phyloP scores from a whole-genome alignment of 2,888 invertebrate species.

The Agonopterix heracliana region DNA sequence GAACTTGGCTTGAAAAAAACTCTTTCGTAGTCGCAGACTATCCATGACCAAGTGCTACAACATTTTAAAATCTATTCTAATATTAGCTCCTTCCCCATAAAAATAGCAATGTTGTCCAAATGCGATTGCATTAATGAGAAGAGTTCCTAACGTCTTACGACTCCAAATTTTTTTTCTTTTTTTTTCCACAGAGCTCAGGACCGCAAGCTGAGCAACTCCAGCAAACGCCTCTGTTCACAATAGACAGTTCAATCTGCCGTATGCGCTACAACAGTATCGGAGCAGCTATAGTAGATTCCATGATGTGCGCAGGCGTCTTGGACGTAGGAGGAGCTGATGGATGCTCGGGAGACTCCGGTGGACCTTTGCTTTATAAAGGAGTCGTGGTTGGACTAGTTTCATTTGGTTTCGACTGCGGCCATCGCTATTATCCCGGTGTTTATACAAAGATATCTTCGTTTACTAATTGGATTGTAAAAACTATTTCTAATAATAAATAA shows the following conservation, averaged over 20 bases:
- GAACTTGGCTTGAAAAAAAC: too few relatives aligned
- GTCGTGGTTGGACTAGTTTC: constrained; percentile 61
- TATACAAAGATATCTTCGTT: constrained; percentile 62
- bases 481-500: constrained; percentile 45
- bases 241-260: constrained; percentile 46
- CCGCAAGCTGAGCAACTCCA: constrained; percentile 58
- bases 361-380: constrained; percentile 61
- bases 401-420: constrained; percentile 62
- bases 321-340: constrained; percentile 59
- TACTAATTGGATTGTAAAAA: constrained; percentile 60
- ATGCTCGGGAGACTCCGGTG: constrained; percentile 66
- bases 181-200: constrained; percentile 40
- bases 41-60: too few relatives aligned
- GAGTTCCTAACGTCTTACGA: too few relatives aligned
- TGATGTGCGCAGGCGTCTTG: constrained; percentile 60
- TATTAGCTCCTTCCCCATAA: too few relatives aligned
- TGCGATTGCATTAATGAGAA: too few relatives aligned
- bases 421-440: constrained; percentile 59
- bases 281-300: constrained; percentile 50
- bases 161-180: not conserved
- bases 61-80: too few relatives aligned
- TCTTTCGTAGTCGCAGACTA: too few relatives aligned
- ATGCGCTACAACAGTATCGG: constrained; percentile 48
- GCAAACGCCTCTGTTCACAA: constrained; percentile 40
- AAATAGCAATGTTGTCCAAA: too few relatives aligned